phyloP scores from a whole-genome alignment of 92 coral and sea anemone species.

The Epizoanthus ramosus region DNA sequence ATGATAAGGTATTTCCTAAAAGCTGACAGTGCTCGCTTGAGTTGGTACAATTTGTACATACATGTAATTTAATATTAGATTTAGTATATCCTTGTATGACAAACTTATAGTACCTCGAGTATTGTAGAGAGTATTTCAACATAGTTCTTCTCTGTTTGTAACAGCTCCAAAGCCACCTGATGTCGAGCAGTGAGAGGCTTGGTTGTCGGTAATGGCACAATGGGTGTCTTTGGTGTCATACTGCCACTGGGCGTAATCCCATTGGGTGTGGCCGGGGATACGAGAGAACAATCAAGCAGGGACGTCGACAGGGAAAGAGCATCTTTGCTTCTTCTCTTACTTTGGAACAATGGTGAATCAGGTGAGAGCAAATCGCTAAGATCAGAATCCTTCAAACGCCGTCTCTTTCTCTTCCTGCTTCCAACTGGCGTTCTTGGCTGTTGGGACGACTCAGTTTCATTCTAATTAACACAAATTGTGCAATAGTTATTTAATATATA shows the following conservation, averaged over 20 bases:
- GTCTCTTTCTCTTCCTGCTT: slow-evolving; percentile 82
- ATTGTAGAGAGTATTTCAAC: slow-evolving; percentile 89
- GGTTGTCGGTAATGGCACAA: slow-evolving; percentile 64
- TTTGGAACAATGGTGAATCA: slow-evolving; percentile 82
- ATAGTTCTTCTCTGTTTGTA: slow-evolving; percentile 95
- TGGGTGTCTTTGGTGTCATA: slow-evolving; percentile 70
- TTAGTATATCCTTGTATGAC: not conserved
- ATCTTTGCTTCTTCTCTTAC: slow-evolving; percentile 90
- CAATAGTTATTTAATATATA: too few relatives aligned
- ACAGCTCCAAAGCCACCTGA: slow-evolving; percentile 92
- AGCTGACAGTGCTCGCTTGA: too few relatives aligned
- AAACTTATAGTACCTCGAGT: slow-evolving; percentile 71
- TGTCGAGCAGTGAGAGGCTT: slow-evolving; percentile 94
- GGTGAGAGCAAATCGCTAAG: slow-evolving; percentile 95
- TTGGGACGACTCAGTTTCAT: slow-evolving; percentile 46
- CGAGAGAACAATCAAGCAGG: slow-evolving; percentile 79
- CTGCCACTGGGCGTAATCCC: slow-evolving; percentile 79
- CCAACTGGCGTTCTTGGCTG: slow-evolving; percentile 69
- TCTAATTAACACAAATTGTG: slow-evolving; percentile 19
- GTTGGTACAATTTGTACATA: not conserved
- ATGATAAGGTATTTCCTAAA: too few relatives aligned
- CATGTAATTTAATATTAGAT: too few relatives aligned
- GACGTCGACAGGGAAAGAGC: slow-evolving; percentile 88
- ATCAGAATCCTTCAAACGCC: slow-evolving; percentile 91
- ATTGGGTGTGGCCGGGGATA: slow-evolving; percentile 88